Evolutionary conservation across 1,140 invertebrate species (phyloP).

Genomic region (Leptinotarsa texana): DNA sequence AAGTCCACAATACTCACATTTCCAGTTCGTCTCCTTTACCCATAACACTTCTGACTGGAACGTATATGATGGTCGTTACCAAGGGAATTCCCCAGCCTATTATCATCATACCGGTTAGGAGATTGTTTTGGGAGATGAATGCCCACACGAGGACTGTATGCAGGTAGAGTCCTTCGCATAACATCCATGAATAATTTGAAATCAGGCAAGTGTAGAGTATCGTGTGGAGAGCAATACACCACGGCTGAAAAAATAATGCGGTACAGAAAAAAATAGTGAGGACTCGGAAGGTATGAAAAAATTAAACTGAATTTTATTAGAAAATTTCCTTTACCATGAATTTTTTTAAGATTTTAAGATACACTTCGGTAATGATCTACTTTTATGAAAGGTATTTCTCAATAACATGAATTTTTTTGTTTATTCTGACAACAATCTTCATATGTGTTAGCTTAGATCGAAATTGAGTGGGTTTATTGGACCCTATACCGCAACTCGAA

Average conservation of each 20-base stretch:
- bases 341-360: no score
- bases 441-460: no score
- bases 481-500: no score
- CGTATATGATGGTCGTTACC: constrained; percentile 71
- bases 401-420: no score
- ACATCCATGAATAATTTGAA: constrained; percentile 95
- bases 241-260: constrained; percentile 60
- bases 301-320: no score
- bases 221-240: constrained; percentile 83
- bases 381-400: no score
- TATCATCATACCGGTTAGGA: constrained; percentile 80
- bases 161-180: constrained; percentile 91
- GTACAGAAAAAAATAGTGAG: no score
- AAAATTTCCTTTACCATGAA: no score
- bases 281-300: no score
- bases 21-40: constrained; percentile 53
- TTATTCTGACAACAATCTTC: no score
- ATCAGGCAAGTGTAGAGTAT: constrained; percentile 86
- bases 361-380: no score
- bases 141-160: constrained; percentile 90
- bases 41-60: constrained; percentile 61
- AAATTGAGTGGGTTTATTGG: no score
- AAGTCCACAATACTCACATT: constrained; percentile 35
- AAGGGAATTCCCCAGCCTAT: constrained; percentile 84
- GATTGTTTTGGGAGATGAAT: constrained; percentile 83